Evolutionary conservation across 2,113 vertebrate species (phyloP), one percentile per base, ranked within the genome.

Genomic region (Sylvia atricapilla): DNA sequence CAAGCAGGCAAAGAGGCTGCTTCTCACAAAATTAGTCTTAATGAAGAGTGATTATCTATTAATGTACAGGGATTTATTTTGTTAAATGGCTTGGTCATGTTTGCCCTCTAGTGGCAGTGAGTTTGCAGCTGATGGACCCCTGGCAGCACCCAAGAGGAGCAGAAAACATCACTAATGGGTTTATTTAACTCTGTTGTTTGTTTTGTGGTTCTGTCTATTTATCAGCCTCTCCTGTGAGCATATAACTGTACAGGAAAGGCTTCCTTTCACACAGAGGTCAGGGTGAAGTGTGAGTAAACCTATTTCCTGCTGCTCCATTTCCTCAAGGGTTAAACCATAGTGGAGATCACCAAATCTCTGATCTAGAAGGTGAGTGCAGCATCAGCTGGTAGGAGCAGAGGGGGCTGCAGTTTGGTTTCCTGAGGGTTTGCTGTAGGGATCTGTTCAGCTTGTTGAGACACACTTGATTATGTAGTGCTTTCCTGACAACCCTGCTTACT

Each of bases 61-160:
- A 56, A 37, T 4, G 6, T 7, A 15, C 17, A 23, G n/a, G 15
- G 14, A 27, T 33, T 72, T 33, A 8, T 72, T 84, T 82, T 46
- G 41, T 31, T 72, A 28, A 75, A 77, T 59, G 81, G 7, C 52
- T 88, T 46, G 60, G 75, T 25, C 72, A 64, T 43, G 31, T 95
- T 94, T 94, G 83, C 84, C 93, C 95, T 94, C 95, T 94, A 72
- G 91, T 53, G 96, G 91, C 82, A 80, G 18, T 5, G 31, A 49
- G 15, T 69, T 91, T 62, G 59, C 25, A 23, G 28, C 53, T 2
- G 14, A 14, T 0, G 11, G 76, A 46, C 37, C 19, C 68, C 44
- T 7, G 25, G 47, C 67, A 33, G 28, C 1, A 5, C 17, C 11
- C 23, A 4, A 23, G 56, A 31, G 41, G 18, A 13, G 19, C 24